These are phyloP conservation scores for Platynereis dumerilii DNA, from an alignment of 2,888 invertebrate genomes.

Conservation along the genomic window DNA sequence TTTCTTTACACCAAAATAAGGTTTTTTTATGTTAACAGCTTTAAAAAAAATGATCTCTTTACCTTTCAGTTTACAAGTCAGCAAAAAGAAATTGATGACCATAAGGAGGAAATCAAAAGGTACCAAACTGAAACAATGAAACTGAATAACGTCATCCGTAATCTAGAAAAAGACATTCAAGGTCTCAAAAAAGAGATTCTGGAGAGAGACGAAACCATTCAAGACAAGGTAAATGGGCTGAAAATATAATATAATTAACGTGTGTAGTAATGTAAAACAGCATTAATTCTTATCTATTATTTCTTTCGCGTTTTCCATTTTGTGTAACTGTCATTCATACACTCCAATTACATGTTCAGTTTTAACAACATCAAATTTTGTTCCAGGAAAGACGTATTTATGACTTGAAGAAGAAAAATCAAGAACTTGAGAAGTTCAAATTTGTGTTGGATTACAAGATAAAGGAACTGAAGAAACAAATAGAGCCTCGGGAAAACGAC, in stretches of 20 bases:
- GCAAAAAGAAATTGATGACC: conserved; percentile 64
- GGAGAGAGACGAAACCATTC: conserved; percentile 83
- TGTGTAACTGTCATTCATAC: too few species aligned
- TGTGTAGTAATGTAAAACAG: not conserved
- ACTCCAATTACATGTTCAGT: too few species aligned
- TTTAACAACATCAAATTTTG: not conserved
- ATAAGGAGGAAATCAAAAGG: conserved; percentile 64
- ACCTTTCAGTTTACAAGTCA: conserved; percentile 58
- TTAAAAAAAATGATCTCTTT: too few species aligned
- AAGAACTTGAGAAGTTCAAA: conserved; percentile 87
- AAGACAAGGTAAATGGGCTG: conserved; percentile 71
- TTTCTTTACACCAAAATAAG: too few species aligned
- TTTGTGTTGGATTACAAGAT: conserved; percentile 90
- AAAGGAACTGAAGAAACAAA: conserved; percentile 82
- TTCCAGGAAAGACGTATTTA: conserved; percentile 77
- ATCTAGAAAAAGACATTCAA: conserved; percentile 78
- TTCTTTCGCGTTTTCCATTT: too few species aligned
- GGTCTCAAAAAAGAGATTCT: conserved; percentile 84
- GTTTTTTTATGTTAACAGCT: too few species aligned
- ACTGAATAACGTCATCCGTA: conserved; percentile 75
- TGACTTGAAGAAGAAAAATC: conserved; percentile 81
- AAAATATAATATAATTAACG: too few species aligned
- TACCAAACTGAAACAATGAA: conserved; percentile 75
- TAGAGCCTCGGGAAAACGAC: conserved; percentile 84
- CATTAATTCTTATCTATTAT: too few species aligned